These are phyloP conservation scores for Pseudomyrmex dendroicus DNA, from an alignment of 1,140 invertebrate genomes.

Conservation along the genomic window DNA sequence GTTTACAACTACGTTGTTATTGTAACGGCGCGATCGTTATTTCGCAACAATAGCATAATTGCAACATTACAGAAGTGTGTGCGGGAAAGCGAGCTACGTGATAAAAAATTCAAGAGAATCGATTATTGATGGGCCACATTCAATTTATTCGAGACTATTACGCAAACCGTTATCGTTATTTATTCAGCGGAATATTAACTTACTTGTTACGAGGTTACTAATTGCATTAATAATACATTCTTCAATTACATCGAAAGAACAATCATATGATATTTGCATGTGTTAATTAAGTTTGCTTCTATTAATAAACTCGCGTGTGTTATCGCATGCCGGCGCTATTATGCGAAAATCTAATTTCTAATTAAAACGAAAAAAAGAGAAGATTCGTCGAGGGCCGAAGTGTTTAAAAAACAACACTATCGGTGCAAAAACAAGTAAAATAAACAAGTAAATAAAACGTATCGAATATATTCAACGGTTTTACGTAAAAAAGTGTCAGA, in stretches of 20 bases:
- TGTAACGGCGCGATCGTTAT: neutral
- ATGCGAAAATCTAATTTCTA: neutral
- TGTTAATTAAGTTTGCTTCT: slow-evolving; percentile 41
- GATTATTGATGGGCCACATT: slow-evolving; percentile 53
- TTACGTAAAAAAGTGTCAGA: neutral
- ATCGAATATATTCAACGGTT: neutral
- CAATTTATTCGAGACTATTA: slow-evolving; percentile 58
- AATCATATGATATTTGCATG: slow-evolving; percentile 47
- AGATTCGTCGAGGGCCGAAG: neutral
- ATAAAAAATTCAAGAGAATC: slow-evolving; percentile 35
- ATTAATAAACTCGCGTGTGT: slow-evolving; percentile 30
- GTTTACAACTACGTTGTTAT: neutral
- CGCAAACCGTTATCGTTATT: slow-evolving; percentile 32
- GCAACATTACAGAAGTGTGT: neutral
- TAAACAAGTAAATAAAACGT: neutral
- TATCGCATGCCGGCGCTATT: too few relatives aligned
- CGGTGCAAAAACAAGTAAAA: too few relatives aligned
- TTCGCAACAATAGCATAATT: neutral
- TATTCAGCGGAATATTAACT: slow-evolving; percentile 51
- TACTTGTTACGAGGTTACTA: slow-evolving; percentile 33
- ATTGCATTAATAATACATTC: slow-evolving; percentile 57
- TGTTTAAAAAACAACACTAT: neutral
- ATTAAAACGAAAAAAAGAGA: neutral
- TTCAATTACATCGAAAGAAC: slow-evolving; percentile 46
- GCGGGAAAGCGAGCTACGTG: neutral